Evolutionary conservation across 2,888 invertebrate species (phyloP).

Genomic region (Zygogramma bicolorata): DNA sequence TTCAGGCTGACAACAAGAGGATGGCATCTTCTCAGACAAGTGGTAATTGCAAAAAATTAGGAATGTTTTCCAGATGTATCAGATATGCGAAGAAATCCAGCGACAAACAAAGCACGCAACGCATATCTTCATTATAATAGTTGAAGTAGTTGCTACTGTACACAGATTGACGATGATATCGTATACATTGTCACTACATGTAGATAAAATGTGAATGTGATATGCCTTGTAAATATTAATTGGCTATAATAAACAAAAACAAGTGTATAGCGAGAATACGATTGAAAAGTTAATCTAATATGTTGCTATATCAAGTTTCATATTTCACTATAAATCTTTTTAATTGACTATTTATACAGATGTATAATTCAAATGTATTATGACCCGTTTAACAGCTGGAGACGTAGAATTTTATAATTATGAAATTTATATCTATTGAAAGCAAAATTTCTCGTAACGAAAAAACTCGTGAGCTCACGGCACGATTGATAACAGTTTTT

Average conservation of each 20-base stretch:
- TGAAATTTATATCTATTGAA: background rate
- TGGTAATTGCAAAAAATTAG: too few relatives aligned
- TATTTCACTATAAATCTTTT: background rate
- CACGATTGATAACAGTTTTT: too few relatives aligned
- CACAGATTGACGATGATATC: background rate
- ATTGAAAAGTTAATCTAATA: background rate
- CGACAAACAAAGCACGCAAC: too few relatives aligned
- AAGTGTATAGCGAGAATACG: background rate
- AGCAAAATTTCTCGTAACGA: too few relatives aligned
- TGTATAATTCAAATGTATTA: background rate
- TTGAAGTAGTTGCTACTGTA: background rate
- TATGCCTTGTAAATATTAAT: background rate
- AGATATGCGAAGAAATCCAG: too few relatives aligned
- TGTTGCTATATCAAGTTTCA: background rate
- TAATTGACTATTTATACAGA: background rate
- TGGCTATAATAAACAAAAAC: background rate
- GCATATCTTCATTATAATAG: too few relatives aligned
- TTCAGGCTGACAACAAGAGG: too few relatives aligned
- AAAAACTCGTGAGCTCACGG: too few relatives aligned
- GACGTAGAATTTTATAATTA: background rate
- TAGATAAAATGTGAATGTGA: background rate
- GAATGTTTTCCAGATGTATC: too few relatives aligned
- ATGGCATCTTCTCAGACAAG: too few relatives aligned
- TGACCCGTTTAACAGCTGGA: background rate
- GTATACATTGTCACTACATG: background rate